Percentiles rank a stretch among this genome's conserved stretches.
Evolutionary conservation across 1,140 invertebrate species (phyloP).

Genomic region (Aradophagus sp.): DNA sequence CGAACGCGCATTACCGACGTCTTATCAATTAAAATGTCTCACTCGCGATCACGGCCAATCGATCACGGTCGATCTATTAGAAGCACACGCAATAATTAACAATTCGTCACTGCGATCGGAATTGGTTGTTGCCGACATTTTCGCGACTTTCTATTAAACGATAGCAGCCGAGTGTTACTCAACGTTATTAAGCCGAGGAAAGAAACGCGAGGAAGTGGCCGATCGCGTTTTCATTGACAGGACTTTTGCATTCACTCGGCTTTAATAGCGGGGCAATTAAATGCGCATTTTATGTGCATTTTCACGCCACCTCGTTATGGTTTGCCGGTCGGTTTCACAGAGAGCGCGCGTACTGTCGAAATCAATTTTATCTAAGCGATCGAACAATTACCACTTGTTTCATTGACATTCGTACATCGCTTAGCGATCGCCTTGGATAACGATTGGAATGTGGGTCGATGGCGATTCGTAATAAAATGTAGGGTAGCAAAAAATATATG

Average conservation of each 20-base stretch:
- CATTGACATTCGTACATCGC: no score
- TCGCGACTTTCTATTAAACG: conserved; percentile 11
- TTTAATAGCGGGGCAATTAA: conserved; percentile 50
- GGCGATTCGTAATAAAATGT: no score
- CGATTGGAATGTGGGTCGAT: no score
- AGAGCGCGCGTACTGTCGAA: conserved; percentile 37
- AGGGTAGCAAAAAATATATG: no score
- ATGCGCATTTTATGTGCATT: conserved; percentile 45
- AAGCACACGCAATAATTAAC: no score
- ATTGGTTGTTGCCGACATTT: not conserved
- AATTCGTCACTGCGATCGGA: no score
- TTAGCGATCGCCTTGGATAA: no score
- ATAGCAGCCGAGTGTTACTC: conserved; percentile 8
- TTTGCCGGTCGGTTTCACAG: conserved; percentile 44
- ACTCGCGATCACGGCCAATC: no score
- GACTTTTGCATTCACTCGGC: conserved; percentile 40
- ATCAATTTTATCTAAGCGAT: conserved; percentile 40
- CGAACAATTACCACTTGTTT: conserved; percentile 28
- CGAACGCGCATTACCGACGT: no score
- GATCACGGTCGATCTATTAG: no score
- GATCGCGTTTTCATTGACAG: conserved; percentile 43
- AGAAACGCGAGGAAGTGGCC: conserved; percentile 23
- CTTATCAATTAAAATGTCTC: no score
- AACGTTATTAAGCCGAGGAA: conserved; percentile 4
- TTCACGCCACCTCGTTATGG: conserved; percentile 55